Conservation (phyloP, 2,797 vertebrate genomes). For the Propithecus deckenii region DNA sequence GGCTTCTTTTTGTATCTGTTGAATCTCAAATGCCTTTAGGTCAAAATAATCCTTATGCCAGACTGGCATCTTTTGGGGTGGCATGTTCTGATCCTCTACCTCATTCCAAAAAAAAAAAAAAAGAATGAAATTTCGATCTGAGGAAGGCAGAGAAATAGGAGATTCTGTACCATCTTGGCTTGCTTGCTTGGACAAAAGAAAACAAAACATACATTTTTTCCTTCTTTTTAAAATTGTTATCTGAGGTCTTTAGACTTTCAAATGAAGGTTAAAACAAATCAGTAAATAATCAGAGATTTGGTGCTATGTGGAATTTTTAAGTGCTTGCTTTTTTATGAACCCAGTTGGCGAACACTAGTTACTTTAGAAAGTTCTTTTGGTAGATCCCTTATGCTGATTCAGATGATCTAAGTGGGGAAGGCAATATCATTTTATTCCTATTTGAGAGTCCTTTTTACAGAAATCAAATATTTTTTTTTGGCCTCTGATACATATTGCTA, state of each 20-base stretch:
- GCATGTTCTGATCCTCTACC: background rate
- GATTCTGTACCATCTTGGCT: background rate
- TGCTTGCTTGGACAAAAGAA: background rate
- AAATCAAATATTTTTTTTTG: background rate
- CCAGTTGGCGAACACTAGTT: background rate
- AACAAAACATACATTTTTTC: background rate
- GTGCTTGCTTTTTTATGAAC: background rate
- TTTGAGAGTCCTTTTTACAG: background rate
- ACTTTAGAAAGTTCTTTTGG: background rate
- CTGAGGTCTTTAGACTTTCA: background rate
- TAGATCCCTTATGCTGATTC: background rate
- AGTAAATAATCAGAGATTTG: conserved; percentile 9
- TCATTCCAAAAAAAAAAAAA: background rate
- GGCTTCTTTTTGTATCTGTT: background rate
- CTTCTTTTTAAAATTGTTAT: background rate
- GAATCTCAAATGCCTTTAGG: background rate
- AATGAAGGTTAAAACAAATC: background rate
- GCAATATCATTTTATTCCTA: background rate
- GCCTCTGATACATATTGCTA: background rate
- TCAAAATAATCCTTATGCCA: background rate
- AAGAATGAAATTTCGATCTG: background rate
- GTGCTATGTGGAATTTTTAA: background rate
- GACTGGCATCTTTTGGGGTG: background rate
- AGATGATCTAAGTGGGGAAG: background rate
- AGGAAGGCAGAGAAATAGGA: background rate